phyloP scores from a whole-genome alignment of 2,113 vertebrate species.

The Mus spicilegus region DNA sequence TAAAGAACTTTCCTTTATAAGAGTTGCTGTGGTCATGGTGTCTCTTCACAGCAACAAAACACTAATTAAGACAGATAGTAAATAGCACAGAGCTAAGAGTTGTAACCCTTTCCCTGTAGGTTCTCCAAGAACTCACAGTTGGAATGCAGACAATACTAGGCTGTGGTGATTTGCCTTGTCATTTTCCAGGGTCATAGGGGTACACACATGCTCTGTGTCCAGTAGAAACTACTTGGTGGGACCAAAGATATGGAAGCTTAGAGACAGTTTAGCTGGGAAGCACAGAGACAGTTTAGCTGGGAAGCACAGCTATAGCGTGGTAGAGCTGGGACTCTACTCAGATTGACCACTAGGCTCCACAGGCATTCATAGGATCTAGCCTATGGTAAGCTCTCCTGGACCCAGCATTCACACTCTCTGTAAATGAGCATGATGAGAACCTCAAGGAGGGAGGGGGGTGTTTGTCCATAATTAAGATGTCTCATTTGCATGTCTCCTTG shows the following conservation, averaged over 20 bases:
- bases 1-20: too few species aligned
- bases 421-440: background rate
- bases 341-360: background rate
- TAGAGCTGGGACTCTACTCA: background rate
- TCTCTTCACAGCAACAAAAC: too few species aligned
- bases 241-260: background rate
- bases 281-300: background rate
- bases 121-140: conserved; percentile 68
- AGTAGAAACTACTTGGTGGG: background rate
- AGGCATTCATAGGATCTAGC: background rate
- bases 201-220: background rate
- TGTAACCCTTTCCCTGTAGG: conserved; percentile 41
- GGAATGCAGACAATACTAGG: background rate
- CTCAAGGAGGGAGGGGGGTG: background rate
- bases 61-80: too few species aligned
- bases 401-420: background rate
- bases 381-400: background rate
- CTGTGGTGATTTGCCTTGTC: background rate
- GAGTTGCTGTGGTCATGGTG: too few species aligned
- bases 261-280: background rate
- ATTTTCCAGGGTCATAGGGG: background rate
- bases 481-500: background rate
- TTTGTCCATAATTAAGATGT: background rate
- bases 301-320: background rate
- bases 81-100: background rate